Percentiles rank a stretch among this genome's conserved stretches.
These are phyloP conservation scores for Lophochroa leadbeateri DNA, from an alignment of 2,113 vertebrate species.

Conservation along the genomic window DNA sequence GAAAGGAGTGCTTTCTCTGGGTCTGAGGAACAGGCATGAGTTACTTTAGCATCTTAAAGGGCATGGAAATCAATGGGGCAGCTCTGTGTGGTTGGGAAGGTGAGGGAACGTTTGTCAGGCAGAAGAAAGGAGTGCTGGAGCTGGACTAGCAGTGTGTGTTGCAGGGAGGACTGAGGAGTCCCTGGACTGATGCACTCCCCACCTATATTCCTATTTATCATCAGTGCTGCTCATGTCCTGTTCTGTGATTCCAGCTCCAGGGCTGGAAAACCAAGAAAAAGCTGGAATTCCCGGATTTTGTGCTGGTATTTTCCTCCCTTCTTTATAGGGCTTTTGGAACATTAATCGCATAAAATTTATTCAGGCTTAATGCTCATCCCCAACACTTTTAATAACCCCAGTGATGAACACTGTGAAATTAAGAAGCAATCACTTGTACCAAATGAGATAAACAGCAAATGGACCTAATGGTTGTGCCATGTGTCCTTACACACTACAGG, in stretches of 20 bases:
- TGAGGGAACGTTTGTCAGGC: neutral
- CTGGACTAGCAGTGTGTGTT: neutral
- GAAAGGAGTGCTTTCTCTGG: neutral
- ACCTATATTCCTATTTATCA: neutral
- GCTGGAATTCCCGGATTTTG: neutral
- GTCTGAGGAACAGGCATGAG: neutral
- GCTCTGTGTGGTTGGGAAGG: neutral
- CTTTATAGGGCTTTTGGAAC: neutral
- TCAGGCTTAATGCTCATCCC: neutral
- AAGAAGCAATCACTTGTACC: neutral
- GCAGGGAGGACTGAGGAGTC: neutral
- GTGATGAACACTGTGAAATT: neutral
- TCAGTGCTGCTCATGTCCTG: neutral
- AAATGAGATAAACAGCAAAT: neutral
- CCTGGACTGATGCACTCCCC: accelerated
- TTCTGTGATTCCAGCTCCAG: neutral
- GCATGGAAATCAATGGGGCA: neutral
- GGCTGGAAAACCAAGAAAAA: neutral
- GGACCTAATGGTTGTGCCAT: neutral
- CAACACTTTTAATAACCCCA: neutral
- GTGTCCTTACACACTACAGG: neutral
- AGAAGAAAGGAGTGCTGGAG: neutral
- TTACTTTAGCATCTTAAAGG: neutral
- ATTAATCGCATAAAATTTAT: neutral
- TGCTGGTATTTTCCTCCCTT: neutral